Conservation (phyloP, 2,113 vertebrate genomes). For the Ceyx melanurus region DNA sequence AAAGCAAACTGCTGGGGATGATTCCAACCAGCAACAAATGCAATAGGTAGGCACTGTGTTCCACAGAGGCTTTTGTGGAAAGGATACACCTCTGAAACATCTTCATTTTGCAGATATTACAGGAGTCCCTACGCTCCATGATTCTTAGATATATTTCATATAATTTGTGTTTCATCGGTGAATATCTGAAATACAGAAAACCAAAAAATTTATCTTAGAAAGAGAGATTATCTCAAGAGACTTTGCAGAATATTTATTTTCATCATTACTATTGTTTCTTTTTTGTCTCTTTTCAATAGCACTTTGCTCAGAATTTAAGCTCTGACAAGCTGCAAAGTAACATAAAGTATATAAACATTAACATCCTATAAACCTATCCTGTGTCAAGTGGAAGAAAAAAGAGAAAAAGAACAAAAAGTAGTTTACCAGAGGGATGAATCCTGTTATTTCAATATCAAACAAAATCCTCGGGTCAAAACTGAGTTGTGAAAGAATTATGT, state of each 20-base stretch:
- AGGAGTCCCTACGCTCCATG: not conserved
- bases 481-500: not conserved
- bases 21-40: not conserved
- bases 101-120: constrained; percentile 5
- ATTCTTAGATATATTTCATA: not conserved
- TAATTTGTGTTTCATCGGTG: not conserved
- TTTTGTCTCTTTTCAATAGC: not conserved
- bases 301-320: not conserved
- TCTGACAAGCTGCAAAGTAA: not conserved
- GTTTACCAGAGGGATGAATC: not conserved
- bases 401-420: not conserved
- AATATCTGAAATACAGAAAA: not conserved
- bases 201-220: not conserved
- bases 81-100: not conserved
- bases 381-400: not conserved
- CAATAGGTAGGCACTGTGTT: not conserved
- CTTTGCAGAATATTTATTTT: constrained; percentile 1
- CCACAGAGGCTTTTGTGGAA: not conserved
- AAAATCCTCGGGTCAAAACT: not conserved
- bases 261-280: not conserved
- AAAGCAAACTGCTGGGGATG: not conserved
- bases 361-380: not conserved
- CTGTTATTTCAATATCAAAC: not conserved
- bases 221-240: not conserved
- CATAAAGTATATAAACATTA: not conserved